These are phyloP conservation scores for Drosophila arawakana DNA, from an alignment of 1,140 invertebrate species.

Conservation along the genomic window DNA sequence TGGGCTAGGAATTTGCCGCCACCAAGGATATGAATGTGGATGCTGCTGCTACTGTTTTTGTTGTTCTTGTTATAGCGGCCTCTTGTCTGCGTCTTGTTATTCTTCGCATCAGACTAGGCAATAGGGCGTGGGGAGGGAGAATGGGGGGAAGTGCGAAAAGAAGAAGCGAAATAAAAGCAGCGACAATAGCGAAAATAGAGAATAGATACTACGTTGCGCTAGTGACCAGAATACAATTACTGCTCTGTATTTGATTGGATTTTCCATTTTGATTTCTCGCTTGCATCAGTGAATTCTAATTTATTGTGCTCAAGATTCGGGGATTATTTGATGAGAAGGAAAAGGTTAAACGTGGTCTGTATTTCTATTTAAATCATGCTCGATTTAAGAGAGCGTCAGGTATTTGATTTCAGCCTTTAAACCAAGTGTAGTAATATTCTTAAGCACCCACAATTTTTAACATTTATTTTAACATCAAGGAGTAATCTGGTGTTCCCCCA, in stretches of 20 bases:
- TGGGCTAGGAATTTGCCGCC: slow-evolving; percentile 64
- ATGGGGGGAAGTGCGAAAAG: no score
- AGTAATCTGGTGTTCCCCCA: no score
- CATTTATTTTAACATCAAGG: no score
- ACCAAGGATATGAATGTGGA: slow-evolving; percentile 34
- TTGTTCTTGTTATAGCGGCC: slow-evolving; percentile 59
- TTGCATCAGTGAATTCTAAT: slow-evolving; percentile 42
- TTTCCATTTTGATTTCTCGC: slow-evolving; percentile 39
- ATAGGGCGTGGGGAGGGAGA: slow-evolving; percentile 3
- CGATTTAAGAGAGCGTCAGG: no score
- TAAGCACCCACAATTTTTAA: no score
- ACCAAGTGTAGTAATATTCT: no score
- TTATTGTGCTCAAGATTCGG: slow-evolving; percentile 26
- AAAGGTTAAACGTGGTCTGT: slow-evolving; percentile 22
- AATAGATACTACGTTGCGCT: slow-evolving; percentile 11
- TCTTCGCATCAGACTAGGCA: slow-evolving; percentile 31
- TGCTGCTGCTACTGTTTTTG: slow-evolving; percentile 26
- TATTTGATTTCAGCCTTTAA: no score
- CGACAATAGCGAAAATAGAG: no score
- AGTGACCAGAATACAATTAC: slow-evolving; percentile 53
- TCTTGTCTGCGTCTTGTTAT: slow-evolving; percentile 78
- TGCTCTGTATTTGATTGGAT: slow-evolving; percentile 45
- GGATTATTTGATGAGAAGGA: slow-evolving; percentile 13
- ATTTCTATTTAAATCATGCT: slow-evolving; percentile 8
- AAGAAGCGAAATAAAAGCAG: neutral